Evolutionary conservation across 2,797 vertebrate genomes (phyloP), one percentile per base, ranked within the genome.

Genomic region (Ctenopoma kingsleyae): DNA sequence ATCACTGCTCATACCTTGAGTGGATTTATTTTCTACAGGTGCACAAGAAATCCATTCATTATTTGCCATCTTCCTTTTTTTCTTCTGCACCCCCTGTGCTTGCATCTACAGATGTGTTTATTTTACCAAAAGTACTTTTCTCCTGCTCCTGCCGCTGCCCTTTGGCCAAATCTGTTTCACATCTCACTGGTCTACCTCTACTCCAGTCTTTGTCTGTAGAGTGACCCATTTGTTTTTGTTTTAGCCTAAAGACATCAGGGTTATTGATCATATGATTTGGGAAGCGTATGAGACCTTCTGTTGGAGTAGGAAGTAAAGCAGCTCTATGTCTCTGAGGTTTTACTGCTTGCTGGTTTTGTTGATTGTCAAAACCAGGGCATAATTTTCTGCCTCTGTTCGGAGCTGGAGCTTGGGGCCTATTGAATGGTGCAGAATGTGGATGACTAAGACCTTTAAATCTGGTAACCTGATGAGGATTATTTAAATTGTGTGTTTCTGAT

Each of bases 291-390:
- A 90, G 80, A 44, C 94, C 89, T 83, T 96, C 81, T 7, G 92
- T 89, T 1, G 96, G 96, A 82, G 97, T 96, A 35, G 97, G 97
- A 65, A 99, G 96, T 82, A 98, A 95, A 71, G 96, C 92, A 61
- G 94, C 90, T 41, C 96, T 96, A 52, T 93, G 91, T 30, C 95
- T 95, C 1, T 74, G 82, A 5, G 94, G 90, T 81, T 93, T 95
- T 80, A 87, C 69, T 10, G 71, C 77, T 50, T 91, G 93, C 2
- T 90, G 84, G 60, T 75, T 74, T 55, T 91, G 55, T 9, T 88
- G 91, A 51, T 86, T 89, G 23, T 94, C 93, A 71, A 95, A 94
- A 80, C 80, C 83, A 51, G 91, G 91, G 4, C 85, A 54, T 0
- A 80, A 44, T 25, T 91, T 92, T 44, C 88, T 94, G 2, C 74